A percentile compares a stretch with the other conserved stretches of the same genome.
These are phyloP conservation scores for Silurus aristotelis DNA, from an alignment of 2,797 vertebrate genomes.

Conservation along the genomic window DNA sequence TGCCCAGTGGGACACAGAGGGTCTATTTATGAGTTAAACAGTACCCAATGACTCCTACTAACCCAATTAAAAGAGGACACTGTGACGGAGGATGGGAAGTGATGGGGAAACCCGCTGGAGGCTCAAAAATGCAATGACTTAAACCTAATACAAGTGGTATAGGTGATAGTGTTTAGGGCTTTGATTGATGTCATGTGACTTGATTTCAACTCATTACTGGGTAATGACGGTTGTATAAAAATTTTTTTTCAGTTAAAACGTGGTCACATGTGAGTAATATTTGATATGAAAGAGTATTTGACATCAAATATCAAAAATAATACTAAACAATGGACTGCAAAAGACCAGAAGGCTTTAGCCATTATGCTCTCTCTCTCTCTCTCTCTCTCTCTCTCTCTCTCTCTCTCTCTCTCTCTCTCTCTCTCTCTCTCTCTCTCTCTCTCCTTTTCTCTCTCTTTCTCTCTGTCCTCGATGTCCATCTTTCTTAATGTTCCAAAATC, in stretches of 20 bases:
- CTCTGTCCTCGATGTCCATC: conserved; percentile 52
- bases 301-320: too few species aligned
- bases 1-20: conserved; percentile 72
- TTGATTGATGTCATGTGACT: conserved; percentile 16
- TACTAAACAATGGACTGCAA: too few species aligned
- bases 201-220: not conserved
- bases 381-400: conserved; percentile 57
- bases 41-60: conserved; percentile 76
- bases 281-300: not conserved
- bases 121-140: conserved; percentile 30
- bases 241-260: not conserved
- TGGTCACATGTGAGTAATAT: not conserved
- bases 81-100: conserved; percentile 41
- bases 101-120: conserved; percentile 61
- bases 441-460: conserved; percentile 31
- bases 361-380: conserved; percentile 56
- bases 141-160: not conserved
- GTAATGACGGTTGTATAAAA: not conserved
- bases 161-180: not conserved
- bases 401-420: not conserved
- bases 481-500: conserved; percentile 26
- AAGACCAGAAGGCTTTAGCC: too few species aligned
- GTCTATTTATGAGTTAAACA: conserved; percentile 81
- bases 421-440: conserved; percentile 56
- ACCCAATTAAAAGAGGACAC: conserved; percentile 73